Evolutionary conservation across 2,113 vertebrate species (phyloP), one percentile per base, ranked within the genome.

Genomic region (Paracanthobrama guichenoti): DNA sequence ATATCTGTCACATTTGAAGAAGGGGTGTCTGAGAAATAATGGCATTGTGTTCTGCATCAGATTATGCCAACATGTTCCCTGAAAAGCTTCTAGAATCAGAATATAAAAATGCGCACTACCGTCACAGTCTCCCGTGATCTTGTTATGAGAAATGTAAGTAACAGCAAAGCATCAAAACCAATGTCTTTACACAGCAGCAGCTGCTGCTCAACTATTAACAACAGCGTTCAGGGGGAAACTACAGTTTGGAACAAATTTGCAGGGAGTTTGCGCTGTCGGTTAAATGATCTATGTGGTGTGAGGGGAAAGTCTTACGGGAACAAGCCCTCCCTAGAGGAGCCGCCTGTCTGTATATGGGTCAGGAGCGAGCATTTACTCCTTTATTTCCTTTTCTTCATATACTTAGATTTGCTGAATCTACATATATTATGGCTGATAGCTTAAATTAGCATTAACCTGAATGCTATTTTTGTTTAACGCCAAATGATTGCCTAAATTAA

Each of bases 201-300:
- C 35, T 79, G 77, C 35, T 28, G 42, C 22, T 46, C 7, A 80
- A 53, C 79, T 81, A n/a, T 67, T 53, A 31, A 35, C 35, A 26
- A 42, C 18, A 26, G 48, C 8, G 62, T 57, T 66, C 46, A 44
- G 55, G 16, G 20, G 64, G 18, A 71, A 82, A 44, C 22, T 78
- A 35, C n/a, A 46, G 31, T 31, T 75, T 83, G 42, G 75, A 66
- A 67, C 46, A 79, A 31, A 26, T 69, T 69, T 35, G 55, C 28
- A 16, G 53, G 35, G 84, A 72, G 74, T 72, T 48, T 67, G 74
- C 20, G 20, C 53, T 79, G 84, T 79, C 13, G 64, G 75, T 44
- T 80, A 50, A 84, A 79, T 84, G 59, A 84, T 78, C 60, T 44
- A 57, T 74, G 82, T 48, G n/a, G 55, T 83, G 69, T 75, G 55